Evolutionary conservation across 2,797 vertebrate species (phyloP).

Genomic region (Falco novaeseelandiae): DNA sequence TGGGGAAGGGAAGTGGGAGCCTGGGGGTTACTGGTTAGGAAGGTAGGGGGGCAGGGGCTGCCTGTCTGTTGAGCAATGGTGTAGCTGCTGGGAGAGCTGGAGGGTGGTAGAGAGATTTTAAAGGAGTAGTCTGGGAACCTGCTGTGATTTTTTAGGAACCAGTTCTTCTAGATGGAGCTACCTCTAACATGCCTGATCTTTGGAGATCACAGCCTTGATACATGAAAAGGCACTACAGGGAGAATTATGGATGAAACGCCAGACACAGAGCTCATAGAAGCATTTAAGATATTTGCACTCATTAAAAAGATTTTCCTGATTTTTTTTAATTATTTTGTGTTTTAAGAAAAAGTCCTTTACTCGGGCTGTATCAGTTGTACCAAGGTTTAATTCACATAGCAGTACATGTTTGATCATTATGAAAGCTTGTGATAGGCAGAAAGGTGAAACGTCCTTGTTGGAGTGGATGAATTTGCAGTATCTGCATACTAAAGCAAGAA

Average conservation of each 20-base stretch:
- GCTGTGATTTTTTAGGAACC: conserved; percentile 27
- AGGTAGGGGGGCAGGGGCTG: neutral
- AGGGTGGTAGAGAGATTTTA: neutral
- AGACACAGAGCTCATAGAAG: neutral
- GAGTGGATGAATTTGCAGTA: neutral
- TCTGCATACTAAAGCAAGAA: neutral
- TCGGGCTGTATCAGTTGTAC: neutral
- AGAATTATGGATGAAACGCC: neutral
- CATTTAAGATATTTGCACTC: neutral
- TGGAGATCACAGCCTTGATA: neutral
- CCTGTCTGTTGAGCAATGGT: neutral
- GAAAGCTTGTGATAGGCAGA: neutral
- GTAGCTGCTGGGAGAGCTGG: neutral
- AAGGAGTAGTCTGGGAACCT: neutral
- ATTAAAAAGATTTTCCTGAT: neutral
- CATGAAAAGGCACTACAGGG: neutral
- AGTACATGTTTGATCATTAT: neutral
- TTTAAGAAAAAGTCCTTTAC: neutral
- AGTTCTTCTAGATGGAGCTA: conserved; percentile 39
- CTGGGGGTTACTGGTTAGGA: neutral
- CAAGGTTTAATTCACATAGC: neutral
- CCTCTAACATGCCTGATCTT: neutral
- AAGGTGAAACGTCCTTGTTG: neutral
- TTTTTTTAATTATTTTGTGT: neutral
- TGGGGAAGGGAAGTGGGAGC: neutral